Evolutionary conservation across 1,140 invertebrate genomes (phyloP).

Genomic region (Aphidius ervi): DNA sequence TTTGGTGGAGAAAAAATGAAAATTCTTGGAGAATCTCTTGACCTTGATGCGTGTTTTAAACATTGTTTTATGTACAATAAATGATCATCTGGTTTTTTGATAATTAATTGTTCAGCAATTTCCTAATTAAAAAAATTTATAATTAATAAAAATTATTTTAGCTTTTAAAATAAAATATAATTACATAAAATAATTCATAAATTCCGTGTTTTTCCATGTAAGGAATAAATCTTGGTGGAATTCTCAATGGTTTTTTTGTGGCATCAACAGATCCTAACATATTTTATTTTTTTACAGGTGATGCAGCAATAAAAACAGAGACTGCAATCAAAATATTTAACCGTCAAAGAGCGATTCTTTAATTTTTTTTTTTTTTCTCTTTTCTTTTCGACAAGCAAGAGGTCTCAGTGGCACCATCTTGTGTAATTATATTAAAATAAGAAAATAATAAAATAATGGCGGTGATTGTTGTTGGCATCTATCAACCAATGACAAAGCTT

Average conservation of each 20-base stretch:
- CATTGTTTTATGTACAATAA: slow-evolving; percentile 52
- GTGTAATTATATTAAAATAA: no score
- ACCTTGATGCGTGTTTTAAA: slow-evolving; percentile 42
- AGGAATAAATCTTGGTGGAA: slow-evolving; percentile 47
- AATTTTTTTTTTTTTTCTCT: no score
- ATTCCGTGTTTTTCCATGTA: slow-evolving; percentile 56
- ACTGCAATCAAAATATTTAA: no score
- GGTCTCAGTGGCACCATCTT: no score
- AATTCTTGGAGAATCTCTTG: slow-evolving; percentile 45
- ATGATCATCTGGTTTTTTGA: slow-evolving; percentile 53
- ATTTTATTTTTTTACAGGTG: neutral
- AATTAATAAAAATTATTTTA: slow-evolving; percentile 2
- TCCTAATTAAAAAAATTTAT: slow-evolving; percentile 38
- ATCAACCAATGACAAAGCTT: no score
- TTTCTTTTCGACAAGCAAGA: no score
- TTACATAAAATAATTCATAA: slow-evolving; percentile 53
- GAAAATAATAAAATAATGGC: no score
- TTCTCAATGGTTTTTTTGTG: slow-evolving; percentile 36
- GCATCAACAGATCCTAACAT: slow-evolving; percentile 26
- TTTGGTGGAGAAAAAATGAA: slow-evolving; percentile 46
- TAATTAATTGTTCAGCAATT: slow-evolving; percentile 47
- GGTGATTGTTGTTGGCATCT: no score
- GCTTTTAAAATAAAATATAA: slow-evolving; percentile 12
- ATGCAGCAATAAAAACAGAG: no score
- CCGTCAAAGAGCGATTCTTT: no score